Conservation (phyloP, 2,113 vertebrate genomes). For the Lucifuga dentata region DNA sequence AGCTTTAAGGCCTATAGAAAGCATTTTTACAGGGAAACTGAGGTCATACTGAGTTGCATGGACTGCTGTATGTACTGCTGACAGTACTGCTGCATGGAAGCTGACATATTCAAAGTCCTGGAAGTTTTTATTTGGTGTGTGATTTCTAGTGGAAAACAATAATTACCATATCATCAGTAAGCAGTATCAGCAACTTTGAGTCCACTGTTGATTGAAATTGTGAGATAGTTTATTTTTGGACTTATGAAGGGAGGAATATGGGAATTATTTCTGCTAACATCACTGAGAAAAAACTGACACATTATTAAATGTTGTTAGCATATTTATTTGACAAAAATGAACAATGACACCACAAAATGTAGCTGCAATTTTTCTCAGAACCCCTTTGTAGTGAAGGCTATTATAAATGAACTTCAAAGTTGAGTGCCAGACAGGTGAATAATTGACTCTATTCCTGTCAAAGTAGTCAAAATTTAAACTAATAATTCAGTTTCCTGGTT, state of each 20-base stretch:
- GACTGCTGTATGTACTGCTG: too few relatives aligned
- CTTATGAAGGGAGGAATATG: neutral
- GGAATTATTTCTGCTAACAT: neutral
- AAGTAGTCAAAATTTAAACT: too few relatives aligned
- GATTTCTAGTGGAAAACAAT: neutral
- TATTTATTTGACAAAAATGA: slow-evolving; percentile 3
- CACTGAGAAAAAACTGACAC: neutral
- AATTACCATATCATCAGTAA: neutral
- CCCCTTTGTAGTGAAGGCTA: too few relatives aligned
- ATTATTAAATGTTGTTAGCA: neutral
- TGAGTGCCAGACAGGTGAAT: too few relatives aligned
- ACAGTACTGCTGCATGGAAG: too few relatives aligned
- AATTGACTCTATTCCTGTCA: too few relatives aligned
- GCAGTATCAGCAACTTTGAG: neutral
- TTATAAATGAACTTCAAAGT: too few relatives aligned
- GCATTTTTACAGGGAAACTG: neutral
- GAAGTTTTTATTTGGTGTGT: neutral
- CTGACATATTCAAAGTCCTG: slow-evolving; percentile 9
- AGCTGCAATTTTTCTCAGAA: too few relatives aligned
- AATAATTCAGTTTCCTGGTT: too few relatives aligned
- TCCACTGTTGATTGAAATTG: neutral
- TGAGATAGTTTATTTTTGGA: neutral
- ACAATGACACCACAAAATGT: too few relatives aligned
- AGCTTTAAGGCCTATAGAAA: too few relatives aligned
- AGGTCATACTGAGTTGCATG: neutral